Evolutionary conservation across 2,797 vertebrate species (phyloP).

Genomic region (Danio albolineatus): DNA sequence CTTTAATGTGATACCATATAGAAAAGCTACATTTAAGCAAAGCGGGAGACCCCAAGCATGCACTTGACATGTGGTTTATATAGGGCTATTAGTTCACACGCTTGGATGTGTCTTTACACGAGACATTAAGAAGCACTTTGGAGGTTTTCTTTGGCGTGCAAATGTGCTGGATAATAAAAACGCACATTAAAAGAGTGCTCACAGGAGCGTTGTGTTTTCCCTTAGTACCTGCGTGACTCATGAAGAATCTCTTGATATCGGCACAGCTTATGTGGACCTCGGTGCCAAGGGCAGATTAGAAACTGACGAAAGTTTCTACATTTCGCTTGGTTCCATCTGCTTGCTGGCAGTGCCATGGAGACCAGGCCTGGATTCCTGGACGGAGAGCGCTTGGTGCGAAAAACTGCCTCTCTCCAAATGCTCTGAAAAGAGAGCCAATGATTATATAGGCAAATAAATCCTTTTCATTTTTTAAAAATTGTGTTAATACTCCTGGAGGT

Average conservation of each 20-base stretch:
- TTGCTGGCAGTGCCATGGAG: conserved; percentile 56
- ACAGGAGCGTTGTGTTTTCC: conserved; percentile 46
- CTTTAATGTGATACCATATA: conserved; percentile 25
- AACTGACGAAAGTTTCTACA: conserved; percentile 57
- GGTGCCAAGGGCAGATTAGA: conserved; percentile 55
- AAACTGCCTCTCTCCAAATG: conserved; percentile 58
- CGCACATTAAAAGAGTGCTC: conserved; percentile 46
- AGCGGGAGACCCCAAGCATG: conserved; percentile 24
- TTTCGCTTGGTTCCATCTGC: conserved; percentile 62
- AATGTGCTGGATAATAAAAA: conserved; percentile 54
- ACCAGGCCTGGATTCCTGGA: conserved; percentile 48
- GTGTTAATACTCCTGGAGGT: conserved; percentile 11
- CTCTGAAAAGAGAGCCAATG: conserved; percentile 52
- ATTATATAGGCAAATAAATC: conserved; percentile 46
- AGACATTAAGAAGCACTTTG: conserved; percentile 35
- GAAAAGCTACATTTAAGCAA: conserved; percentile 44
- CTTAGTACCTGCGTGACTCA: conserved; percentile 59
- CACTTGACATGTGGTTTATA: conserved; percentile 5
- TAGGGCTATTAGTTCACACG: conserved; percentile 19
- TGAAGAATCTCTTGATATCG: conserved; percentile 56
- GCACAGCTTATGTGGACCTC: conserved; percentile 42
- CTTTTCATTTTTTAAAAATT: conserved; percentile 43
- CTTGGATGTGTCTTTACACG: conserved; percentile 35
- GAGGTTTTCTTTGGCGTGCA: conserved; percentile 47
- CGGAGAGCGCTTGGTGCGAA: conserved; percentile 55